Conservation (phyloP, 53 echinoderm and acorn worm species). For the Mesocentrotus franciscanus region DNA sequence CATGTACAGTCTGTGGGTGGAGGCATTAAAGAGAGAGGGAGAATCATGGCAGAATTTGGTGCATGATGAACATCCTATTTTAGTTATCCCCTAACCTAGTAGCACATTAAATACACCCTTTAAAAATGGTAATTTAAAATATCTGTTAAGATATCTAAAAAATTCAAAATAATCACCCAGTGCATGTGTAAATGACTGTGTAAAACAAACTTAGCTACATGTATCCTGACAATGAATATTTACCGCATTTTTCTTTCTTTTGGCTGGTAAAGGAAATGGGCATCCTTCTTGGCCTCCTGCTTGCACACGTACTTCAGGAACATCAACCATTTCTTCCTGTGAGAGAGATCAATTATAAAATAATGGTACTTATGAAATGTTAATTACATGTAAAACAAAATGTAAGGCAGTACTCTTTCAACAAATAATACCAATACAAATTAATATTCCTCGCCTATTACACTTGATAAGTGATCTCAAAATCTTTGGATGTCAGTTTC, state of each 20-base stretch:
- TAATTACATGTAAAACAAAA: slow-evolving; percentile 20
- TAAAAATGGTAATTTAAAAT: slow-evolving; percentile 46
- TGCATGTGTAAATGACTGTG: slow-evolving; percentile 29
- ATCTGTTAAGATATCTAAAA: slow-evolving; percentile 1
- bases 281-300: slow-evolving; percentile 30
- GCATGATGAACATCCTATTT: slow-evolving; percentile 30
- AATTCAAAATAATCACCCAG: neutral
- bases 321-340: slow-evolving; percentile 35
- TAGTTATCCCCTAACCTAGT: neutral
- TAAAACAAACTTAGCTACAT: slow-evolving; percentile 14
- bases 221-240: slow-evolving; percentile 22
- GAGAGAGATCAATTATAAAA: slow-evolving; percentile 16
- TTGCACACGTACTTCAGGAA: slow-evolving; percentile 47
- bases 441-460: neutral
- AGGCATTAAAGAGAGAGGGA: neutral
- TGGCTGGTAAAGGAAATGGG: slow-evolving; percentile 23
- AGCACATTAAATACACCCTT: neutral
- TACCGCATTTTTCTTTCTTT: slow-evolving; percentile 14
- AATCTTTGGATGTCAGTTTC: slow-evolving; percentile 22
- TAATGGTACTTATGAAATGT: slow-evolving; percentile 18
- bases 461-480: slow-evolving; percentile 24
- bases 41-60: slow-evolving; percentile 31
- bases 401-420: neutral
- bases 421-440: neutral
- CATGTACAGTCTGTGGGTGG: too few relatives aligned